A percentile compares a stretch with the other conserved stretches of the same genome.
phyloP scores from a whole-genome alignment of 2,888 invertebrate genomes.

The Buathra laborator region DNA sequence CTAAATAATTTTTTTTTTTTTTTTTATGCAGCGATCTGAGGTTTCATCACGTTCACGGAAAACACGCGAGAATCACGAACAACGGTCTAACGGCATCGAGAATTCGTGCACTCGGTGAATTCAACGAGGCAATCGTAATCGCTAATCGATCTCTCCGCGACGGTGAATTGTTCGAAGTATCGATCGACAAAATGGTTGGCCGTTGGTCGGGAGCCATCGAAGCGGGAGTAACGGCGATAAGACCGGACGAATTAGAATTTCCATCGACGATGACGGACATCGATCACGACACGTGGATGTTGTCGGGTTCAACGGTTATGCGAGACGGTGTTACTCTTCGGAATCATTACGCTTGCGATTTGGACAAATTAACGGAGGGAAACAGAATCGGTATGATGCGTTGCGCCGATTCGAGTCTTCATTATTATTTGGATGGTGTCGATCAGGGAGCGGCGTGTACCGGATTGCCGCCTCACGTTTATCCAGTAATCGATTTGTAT shows the following conservation, averaged over 20 bases:
- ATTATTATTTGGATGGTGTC: conserved; percentile 94
- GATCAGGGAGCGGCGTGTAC: conserved; percentile 95
- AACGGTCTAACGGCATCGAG: conserved; percentile 94
- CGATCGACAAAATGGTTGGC: conserved; percentile 95
- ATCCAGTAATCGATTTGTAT: conserved; percentile 97
- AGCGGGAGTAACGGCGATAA: conserved; percentile 87
- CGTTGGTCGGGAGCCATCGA: conserved; percentile 97
- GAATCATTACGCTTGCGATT: conserved; percentile 94
- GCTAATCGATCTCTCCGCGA: conserved; percentile 95
- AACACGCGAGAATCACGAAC: conserved; percentile 94
- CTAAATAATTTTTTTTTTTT: no score
- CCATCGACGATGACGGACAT: conserved; percentile 97
- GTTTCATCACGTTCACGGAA: conserved; percentile 96
- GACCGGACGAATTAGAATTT: conserved; percentile 95
- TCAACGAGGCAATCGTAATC: conserved; percentile 97
- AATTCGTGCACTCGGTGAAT: conserved; percentile 95
- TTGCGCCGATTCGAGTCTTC: conserved; percentile 92
- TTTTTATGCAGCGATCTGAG: conserved; percentile 89
- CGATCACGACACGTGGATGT: conserved; percentile 96
- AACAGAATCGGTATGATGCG: conserved; percentile 95
- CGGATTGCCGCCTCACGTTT: conserved; percentile 92
- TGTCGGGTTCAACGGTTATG: conserved; percentile 96
- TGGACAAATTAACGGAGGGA: conserved; percentile 93
- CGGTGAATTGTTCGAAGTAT: conserved; percentile 96
- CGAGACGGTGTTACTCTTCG: conserved; percentile 94